phyloP scores from a whole-genome alignment of 2,113 vertebrate genomes.

The Saguinus midas region DNA sequence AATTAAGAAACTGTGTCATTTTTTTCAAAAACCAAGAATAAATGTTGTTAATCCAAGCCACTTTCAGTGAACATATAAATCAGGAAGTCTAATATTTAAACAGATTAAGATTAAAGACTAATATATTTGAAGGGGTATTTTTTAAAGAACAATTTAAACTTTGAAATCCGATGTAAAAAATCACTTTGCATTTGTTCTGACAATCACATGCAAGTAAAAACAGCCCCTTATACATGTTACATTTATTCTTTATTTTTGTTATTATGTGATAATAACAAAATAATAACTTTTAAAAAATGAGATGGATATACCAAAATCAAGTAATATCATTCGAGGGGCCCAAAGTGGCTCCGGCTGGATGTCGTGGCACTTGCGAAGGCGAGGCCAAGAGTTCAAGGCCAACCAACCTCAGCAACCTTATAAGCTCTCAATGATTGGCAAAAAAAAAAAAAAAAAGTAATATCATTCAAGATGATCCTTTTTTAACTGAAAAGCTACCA shows the following conservation, averaged over 20 bases:
- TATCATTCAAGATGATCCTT: neutral
- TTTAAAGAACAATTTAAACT: constrained; percentile 1
- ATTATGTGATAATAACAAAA: too few relatives aligned
- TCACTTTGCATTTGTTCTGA: neutral
- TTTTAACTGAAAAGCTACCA: constrained; percentile 8
- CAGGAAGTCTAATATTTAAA: constrained; percentile 55
- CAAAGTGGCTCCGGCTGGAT: too few relatives aligned
- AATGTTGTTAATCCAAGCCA: constrained; percentile 53
- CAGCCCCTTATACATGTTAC: neutral
- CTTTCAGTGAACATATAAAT: constrained; percentile 41
- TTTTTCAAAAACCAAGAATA: constrained; percentile 50
- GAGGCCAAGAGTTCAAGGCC: too few relatives aligned
- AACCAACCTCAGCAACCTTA: too few relatives aligned
- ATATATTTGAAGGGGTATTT: constrained; percentile 10
- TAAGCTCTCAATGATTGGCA: too few relatives aligned
- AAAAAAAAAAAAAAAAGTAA: too few relatives aligned
- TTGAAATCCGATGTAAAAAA: constrained; percentile 31
- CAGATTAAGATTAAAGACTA: constrained; percentile 59
- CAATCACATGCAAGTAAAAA: neutral
- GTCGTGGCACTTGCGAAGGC: too few relatives aligned
- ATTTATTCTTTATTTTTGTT: neutral
- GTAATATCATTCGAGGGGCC: neutral
- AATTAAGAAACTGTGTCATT: constrained; percentile 50
- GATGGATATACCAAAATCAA: constrained; percentile 19
- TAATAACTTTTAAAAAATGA: neutral